Conservation (phyloP, 2,113 vertebrate genomes). For the Clarias batrachus region DNA sequence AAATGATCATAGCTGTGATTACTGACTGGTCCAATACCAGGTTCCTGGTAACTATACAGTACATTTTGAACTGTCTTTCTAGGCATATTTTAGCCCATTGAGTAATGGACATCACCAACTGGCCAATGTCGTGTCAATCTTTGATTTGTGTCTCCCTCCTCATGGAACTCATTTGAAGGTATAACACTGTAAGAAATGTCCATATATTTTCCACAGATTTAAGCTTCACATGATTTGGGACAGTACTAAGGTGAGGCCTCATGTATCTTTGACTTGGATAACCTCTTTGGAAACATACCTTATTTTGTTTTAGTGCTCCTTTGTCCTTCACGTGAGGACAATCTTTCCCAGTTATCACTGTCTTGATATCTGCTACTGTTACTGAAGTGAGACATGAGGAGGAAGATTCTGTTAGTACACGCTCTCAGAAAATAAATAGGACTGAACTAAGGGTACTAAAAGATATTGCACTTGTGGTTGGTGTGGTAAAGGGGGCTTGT, state of each 20-base stretch:
- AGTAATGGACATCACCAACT: no score
- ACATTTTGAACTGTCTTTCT: neutral
- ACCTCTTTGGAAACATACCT: conserved; percentile 70
- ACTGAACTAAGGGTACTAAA: neutral
- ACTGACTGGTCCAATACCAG: neutral
- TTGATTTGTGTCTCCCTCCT: no score
- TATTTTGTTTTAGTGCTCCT: conserved; percentile 97
- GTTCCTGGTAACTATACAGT: neutral
- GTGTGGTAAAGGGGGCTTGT: neutral
- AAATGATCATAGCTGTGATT: neutral
- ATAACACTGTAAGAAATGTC: no score
- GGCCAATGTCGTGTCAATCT: no score
- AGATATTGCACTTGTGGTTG: neutral
- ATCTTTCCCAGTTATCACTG: conserved; percentile 96
- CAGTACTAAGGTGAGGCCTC: neutral
- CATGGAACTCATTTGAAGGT: neutral
- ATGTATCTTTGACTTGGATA: neutral
- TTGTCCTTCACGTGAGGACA: conserved; percentile 99
- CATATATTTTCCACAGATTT: no score
- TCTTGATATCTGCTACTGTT: conserved; percentile 97
- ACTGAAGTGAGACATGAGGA: conserved; percentile 74
- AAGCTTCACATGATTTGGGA: no score
- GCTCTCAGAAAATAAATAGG: neutral
- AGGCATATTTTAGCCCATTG: neutral
- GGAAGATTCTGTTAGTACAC: neutral